A percentile compares a stretch with the other conserved stretches of the same genome.
These are phyloP conservation scores for Corynorhinus townsendii DNA, from an alignment of 2,113 vertebrate genomes.

Conservation along the genomic window DNA sequence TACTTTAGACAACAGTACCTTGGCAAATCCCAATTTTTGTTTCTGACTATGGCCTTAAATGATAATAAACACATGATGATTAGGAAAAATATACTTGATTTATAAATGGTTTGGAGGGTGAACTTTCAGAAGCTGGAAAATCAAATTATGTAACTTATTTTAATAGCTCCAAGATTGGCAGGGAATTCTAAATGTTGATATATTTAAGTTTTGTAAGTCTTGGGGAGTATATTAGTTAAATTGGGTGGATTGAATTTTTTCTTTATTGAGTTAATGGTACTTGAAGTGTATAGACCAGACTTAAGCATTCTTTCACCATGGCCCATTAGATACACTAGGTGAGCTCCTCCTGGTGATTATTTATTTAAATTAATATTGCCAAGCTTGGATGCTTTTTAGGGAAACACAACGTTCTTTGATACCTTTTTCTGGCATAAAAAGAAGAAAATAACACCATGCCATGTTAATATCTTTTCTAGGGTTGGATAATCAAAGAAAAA, in stretches of 20 bases:
- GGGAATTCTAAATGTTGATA: neutral
- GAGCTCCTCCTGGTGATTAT: conserved; percentile 49
- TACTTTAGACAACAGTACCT: neutral
- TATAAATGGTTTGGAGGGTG: neutral
- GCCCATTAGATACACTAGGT: neutral
- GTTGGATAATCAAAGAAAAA: neutral
- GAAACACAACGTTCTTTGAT: neutral
- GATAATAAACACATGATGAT: neutral
- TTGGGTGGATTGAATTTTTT: neutral
- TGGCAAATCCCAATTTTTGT: conserved; percentile 9
- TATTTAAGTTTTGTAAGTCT: neutral
- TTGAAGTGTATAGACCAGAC: neutral
- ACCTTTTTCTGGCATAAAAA: neutral
- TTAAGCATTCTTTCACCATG: neutral
- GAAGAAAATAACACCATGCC: neutral
- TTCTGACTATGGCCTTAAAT: neutral
- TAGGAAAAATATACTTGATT: conserved; percentile 22
- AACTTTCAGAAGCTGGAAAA: conserved; percentile 5
- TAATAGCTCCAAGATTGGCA: neutral
- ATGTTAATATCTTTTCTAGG: neutral
- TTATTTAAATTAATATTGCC: conserved; percentile 12
- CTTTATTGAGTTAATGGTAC: neutral
- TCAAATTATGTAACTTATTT: neutral
- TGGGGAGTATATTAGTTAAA: neutral
- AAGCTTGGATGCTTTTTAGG: neutral